phyloP scores from a whole-genome alignment of 2,113 vertebrate genomes.

The Xiphias gladius region DNA sequence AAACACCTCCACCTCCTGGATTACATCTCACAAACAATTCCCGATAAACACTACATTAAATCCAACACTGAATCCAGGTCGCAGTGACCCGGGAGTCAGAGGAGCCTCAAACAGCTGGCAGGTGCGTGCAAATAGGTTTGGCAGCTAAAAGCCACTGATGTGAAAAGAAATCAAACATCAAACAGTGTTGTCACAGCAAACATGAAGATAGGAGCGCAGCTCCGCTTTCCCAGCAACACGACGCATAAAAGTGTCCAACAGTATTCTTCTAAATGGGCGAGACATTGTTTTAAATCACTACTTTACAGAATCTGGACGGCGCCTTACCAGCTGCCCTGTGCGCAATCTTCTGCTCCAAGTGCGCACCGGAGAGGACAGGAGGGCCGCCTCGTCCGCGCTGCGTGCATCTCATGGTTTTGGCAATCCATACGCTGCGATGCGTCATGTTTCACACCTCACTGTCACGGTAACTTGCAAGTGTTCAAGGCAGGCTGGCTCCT shows the following conservation, averaged over 20 bases:
- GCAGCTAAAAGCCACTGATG: constrained; percentile 36
- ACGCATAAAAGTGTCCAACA: not conserved
- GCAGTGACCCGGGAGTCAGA: constrained; percentile 30
- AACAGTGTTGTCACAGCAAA: constrained; percentile 73
- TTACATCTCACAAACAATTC: constrained; percentile 12
- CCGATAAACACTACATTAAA: constrained; percentile 37
- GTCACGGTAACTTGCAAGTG: constrained; percentile 63
- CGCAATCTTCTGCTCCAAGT: constrained; percentile 42
- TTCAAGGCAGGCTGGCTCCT: constrained; percentile 61
- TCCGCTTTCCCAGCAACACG: constrained; percentile 26
- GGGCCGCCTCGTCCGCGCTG: constrained; percentile 42
- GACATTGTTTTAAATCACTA: not conserved
- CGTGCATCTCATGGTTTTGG: constrained; percentile 50
- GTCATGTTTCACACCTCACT: constrained; percentile 66
- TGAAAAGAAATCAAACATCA: constrained; percentile 67
- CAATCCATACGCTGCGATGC: constrained; percentile 64
- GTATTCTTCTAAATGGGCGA: not conserved
- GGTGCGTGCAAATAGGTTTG: constrained; percentile 58
- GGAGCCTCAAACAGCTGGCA: constrained; percentile 59
- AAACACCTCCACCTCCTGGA: not conserved
- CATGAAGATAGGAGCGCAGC: constrained; percentile 49
- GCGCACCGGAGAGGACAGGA: constrained; percentile 45
- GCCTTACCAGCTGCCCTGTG: constrained; percentile 69
- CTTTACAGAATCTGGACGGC: not conserved
- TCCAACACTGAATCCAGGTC: constrained; percentile 25